These are phyloP conservation scores for Enteromius viviparus DNA, from an alignment of 2,797 vertebrate species.

Conservation along the genomic window DNA sequence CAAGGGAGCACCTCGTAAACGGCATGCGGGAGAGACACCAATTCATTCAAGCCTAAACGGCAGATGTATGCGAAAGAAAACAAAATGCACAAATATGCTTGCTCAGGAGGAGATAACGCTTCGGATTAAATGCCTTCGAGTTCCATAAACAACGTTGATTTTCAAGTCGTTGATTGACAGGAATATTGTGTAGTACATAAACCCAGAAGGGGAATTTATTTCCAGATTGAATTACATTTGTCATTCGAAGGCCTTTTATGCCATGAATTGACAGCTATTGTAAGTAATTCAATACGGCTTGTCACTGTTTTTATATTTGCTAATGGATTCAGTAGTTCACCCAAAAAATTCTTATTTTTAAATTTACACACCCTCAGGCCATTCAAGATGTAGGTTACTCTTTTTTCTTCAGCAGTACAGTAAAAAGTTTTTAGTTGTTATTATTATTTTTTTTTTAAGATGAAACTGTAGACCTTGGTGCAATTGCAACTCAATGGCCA, in stretches of 20 bases:
- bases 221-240: conserved; percentile 22
- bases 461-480: background rate
- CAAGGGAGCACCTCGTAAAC: conserved; percentile 31
- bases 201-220: conserved; percentile 5
- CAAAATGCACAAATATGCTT: background rate
- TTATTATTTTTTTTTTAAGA: background rate
- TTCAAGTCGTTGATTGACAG: conserved; percentile 19
- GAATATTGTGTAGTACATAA: conserved; percentile 6
- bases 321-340: background rate
- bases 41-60: background rate
- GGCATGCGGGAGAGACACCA: conserved; percentile 7
- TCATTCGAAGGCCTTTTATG: conserved; percentile 12
- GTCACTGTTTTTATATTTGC: background rate
- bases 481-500: background rate
- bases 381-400: background rate
- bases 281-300: background rate
- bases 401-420: background rate
- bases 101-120: background rate
- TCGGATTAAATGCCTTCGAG: background rate
- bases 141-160: conserved; percentile 19
- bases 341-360: background rate
- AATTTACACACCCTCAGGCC: background rate
- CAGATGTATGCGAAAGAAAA: background rate
- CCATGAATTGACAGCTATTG: background rate
- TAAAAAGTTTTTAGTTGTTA: background rate